Evolutionary conservation across 2,113 vertebrate genomes (phyloP), one percentile per base, ranked within the genome.

Genomic region (Noctilio leporinus): DNA sequence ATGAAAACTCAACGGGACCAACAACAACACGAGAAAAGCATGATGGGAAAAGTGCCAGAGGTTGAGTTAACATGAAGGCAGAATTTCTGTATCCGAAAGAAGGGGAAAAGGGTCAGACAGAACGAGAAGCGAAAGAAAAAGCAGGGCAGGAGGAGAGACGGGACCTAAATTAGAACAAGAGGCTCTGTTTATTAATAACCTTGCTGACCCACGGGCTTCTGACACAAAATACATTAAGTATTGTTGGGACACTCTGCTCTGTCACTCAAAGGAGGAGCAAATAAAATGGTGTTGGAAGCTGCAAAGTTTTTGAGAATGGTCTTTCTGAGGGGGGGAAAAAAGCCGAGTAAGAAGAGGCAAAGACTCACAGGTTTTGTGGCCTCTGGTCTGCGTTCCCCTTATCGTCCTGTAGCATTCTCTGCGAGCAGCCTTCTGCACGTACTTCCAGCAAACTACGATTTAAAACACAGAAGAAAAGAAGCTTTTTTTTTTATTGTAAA

Each of bases 191-290:
- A 96, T 97, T 97, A 96, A 97, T 97, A 96, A 96, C 96, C 96
- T 96, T 95, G 88, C 96, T 97, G 97, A 97, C 97, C 97, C 97
- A 97, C 76, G 24, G 97, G 97, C 93, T 88, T 96, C 94, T 94
- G 96, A 94, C 96, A 92, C 91, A 90, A 95, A 96, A 90, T 78
- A 92, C 93, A 95, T 70, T 72, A 51, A 92, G 88, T 93, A 86
- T 95, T 94, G 96, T 96, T 80, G 95, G 96, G 93, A 97, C 95
- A 93, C 72, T 83, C 28, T 64, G 62, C 77, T 86, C 83, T 83
- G 75, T 89, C 96, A 93, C 83, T 96, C 49, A 70, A 6, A 94
- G 75, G 73, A 84, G 86, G 49, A 91, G 38, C 67, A n/a, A 76
- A 64, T 62, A 15, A 86, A 95, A 89, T 19, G 28, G 49, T 81